phyloP scores from a whole-genome alignment of 2,797 vertebrate species.

The Mus caroli region DNA sequence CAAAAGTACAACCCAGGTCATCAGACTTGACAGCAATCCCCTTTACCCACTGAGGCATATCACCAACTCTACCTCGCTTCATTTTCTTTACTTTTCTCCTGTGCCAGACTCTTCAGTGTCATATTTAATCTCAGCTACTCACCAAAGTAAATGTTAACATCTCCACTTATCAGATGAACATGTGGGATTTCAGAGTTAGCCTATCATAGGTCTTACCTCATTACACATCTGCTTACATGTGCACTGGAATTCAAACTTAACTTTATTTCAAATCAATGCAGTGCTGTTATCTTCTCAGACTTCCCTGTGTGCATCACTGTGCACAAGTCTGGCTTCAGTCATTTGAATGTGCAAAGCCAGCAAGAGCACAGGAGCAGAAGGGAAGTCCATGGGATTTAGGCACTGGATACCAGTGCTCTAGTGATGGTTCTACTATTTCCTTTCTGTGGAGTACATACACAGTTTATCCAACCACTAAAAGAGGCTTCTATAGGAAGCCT shows the following conservation, averaged over 20 bases:
- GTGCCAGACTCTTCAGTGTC: background rate
- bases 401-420: background rate
- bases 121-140: conserved; percentile 23
- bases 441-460: background rate
- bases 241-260: conserved; percentile 4
- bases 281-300: background rate
- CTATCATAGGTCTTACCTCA: background rate
- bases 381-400: background rate
- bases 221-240: background rate
- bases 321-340: background rate
- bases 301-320: background rate
- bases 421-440: background rate
- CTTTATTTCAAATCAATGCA: conserved; percentile 12
- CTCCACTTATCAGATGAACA: background rate
- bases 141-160: background rate
- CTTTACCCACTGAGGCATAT: background rate
- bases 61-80: background rate
- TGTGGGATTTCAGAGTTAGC: background rate
- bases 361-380: background rate
- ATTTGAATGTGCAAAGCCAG: background rate
- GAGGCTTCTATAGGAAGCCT: background rate
- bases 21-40: background rate
- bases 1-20: background rate
- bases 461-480: background rate
- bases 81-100: background rate